phyloP scores from a whole-genome alignment of 2,888 invertebrate genomes.

The Geotrupes spiniger region DNA sequence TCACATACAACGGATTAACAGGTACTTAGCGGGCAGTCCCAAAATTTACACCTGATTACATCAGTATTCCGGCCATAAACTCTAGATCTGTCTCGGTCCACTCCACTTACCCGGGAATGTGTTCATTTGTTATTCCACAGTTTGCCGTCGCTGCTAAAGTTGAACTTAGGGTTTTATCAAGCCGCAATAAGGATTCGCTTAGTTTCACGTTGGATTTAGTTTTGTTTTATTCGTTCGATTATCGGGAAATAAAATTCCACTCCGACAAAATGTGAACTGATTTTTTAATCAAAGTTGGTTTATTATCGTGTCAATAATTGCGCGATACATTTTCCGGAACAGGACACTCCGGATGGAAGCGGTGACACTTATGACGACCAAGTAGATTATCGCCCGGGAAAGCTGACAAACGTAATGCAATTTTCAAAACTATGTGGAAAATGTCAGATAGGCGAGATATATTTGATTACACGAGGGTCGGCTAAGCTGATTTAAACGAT shows the following conservation, averaged over 20 bases:
- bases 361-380: slow-evolving; percentile 25
- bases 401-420: slow-evolving; percentile 44
- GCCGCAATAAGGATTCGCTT: slow-evolving; percentile 32
- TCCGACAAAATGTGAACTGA: no score
- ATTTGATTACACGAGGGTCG: slow-evolving; percentile 41
- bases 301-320: no score
- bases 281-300: no score
- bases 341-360: slow-evolving; percentile 11
- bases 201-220: slow-evolving; percentile 23
- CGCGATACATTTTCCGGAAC: not conserved
- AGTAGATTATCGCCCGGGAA: slow-evolving; percentile 33
- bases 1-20: slow-evolving; percentile 35
- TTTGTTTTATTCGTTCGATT: no score
- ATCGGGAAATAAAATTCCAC: no score
- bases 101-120: slow-evolving; percentile 38
- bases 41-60: slow-evolving; percentile 44
- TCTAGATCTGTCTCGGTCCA: slow-evolving; percentile 44
- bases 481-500: slow-evolving; percentile 41
- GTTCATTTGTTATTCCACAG: slow-evolving; percentile 41
- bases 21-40: slow-evolving; percentile 37
- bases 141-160: slow-evolving; percentile 25
- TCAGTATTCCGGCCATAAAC: slow-evolving; percentile 40
- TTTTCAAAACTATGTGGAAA: slow-evolving; percentile 46
- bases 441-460: slow-evolving; percentile 41
- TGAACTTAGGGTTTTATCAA: slow-evolving; percentile 28